phyloP scores from a whole-genome alignment of 1,140 invertebrate genomes.

The Drosophila nasuta region DNA sequence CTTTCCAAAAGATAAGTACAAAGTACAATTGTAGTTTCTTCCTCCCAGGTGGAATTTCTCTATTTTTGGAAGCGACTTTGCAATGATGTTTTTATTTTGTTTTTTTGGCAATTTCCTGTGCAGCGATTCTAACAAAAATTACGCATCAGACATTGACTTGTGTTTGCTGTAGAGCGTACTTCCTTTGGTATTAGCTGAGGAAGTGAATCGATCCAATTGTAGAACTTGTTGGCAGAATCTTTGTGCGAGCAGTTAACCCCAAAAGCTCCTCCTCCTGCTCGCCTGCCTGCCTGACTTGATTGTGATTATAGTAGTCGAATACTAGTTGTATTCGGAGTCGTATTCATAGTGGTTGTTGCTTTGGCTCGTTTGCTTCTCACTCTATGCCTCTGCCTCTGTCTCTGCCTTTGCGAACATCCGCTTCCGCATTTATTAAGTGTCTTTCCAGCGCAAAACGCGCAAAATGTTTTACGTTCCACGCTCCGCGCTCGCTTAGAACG shows the following conservation, averaged over 20 bases:
- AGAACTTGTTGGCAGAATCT: slow-evolving; percentile 14
- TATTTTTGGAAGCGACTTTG: slow-evolving; percentile 22
- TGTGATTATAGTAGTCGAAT: slow-evolving; percentile 59
- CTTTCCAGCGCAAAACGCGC: slow-evolving; percentile 69
- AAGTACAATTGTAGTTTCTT: neutral
- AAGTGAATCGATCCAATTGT: slow-evolving; percentile 41
- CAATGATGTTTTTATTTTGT: neutral
- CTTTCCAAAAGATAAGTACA: neutral
- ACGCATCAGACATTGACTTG: slow-evolving; percentile 4
- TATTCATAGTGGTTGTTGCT: slow-evolving; percentile 13
- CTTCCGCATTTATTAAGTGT: slow-evolving; percentile 85
- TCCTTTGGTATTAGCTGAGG: slow-evolving; percentile 36
- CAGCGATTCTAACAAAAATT: neutral
- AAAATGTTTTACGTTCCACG: slow-evolving; percentile 57
- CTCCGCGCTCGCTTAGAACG: slow-evolving; percentile 67
- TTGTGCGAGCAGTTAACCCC: neutral
- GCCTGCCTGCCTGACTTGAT: slow-evolving; percentile 70
- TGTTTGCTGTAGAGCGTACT: slow-evolving; percentile 12
- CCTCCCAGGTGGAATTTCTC: neutral
- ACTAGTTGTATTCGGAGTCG: slow-evolving; percentile 16
- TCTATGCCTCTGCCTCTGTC: too few species aligned
- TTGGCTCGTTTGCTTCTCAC: neutral
- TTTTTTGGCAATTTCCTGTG: slow-evolving; percentile 40
- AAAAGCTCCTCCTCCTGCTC: neutral
- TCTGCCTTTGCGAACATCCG: slow-evolving; percentile 73